Conservation (phyloP, 64 coral and sea anemone species). For the Stylophora pistillata region DNA sequence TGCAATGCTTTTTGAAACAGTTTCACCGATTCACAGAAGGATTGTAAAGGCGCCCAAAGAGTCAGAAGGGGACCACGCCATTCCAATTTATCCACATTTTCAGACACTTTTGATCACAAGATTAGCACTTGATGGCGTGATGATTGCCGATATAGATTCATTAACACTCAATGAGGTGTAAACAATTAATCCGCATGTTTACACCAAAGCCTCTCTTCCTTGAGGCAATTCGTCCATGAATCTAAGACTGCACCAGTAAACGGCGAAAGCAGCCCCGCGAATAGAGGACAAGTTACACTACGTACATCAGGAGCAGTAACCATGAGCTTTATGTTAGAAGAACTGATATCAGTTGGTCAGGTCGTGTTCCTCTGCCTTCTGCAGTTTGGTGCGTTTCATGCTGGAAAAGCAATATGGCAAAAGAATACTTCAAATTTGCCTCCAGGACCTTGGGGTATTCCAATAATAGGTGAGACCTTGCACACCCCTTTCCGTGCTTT, state of each 20-base stretch:
- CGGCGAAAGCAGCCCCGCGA: too few species aligned
- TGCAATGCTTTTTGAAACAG: too few species aligned
- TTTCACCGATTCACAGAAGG: too few species aligned
- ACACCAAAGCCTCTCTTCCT: background rate
- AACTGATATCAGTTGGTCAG: background rate
- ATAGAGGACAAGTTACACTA: background rate
- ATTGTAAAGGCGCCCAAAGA: too few species aligned
- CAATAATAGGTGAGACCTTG: conserved; percentile 30
- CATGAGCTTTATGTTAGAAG: background rate
- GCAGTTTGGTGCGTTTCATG: background rate
- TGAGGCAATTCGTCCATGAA: background rate
- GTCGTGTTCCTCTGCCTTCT: background rate
- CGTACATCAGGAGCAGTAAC: background rate
- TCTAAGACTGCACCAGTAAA: background rate
- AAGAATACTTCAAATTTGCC: conserved; percentile 23
- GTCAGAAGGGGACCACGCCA: too few species aligned
- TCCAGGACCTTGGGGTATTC: conserved; percentile 56
- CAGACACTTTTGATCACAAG: background rate
- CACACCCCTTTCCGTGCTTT: background rate
- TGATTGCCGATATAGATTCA: conserved; percentile 1
- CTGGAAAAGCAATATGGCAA: conserved; percentile 22
- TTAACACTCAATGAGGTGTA: conserved; percentile 17
- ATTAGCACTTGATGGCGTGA: background rate
- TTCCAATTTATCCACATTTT: too few species aligned
- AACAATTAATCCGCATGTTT: conserved; percentile 19